These are phyloP conservation scores for Muscicapa striata DNA, from an alignment of 2,797 vertebrate genomes.

Conservation along the genomic window DNA sequence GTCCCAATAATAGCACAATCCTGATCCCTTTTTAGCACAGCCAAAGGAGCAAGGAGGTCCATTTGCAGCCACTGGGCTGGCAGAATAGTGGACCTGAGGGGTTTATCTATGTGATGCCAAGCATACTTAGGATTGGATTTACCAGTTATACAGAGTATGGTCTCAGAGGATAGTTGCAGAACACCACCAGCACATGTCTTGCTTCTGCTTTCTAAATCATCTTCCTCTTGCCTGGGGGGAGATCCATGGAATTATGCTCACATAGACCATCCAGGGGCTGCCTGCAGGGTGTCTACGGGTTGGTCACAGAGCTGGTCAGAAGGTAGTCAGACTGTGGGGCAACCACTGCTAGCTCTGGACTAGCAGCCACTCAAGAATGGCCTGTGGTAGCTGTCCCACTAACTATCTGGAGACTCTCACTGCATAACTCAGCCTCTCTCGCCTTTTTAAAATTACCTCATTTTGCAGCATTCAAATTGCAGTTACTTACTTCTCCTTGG, in stretches of 20 bases:
- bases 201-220: neutral
- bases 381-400: neutral
- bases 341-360: neutral
- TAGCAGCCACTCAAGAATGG: neutral
- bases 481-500: constrained; percentile 92
- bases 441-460: neutral
- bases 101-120: neutral
- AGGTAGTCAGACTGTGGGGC: neutral
- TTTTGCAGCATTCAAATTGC: constrained; percentile 13
- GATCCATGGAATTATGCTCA: neutral
- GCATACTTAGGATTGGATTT: neutral
- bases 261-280: neutral
- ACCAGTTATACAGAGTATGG: neutral
- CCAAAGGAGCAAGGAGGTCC: neutral
- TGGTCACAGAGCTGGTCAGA: neutral
- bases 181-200: neutral
- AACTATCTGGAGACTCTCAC: neutral
- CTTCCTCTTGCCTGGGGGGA: neutral
- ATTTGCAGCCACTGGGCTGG: neutral
- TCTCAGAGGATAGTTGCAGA: neutral
- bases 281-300: neutral
- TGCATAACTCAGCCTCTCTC: neutral
- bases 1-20: rapidly evolving
- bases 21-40: neutral
- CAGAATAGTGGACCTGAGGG: neutral